A percentile compares a stretch with the other conserved stretches of the same genome.
Evolutionary conservation across 1,140 invertebrate species (phyloP).

Genomic region (Caenorhabditis briggsae): DNA sequence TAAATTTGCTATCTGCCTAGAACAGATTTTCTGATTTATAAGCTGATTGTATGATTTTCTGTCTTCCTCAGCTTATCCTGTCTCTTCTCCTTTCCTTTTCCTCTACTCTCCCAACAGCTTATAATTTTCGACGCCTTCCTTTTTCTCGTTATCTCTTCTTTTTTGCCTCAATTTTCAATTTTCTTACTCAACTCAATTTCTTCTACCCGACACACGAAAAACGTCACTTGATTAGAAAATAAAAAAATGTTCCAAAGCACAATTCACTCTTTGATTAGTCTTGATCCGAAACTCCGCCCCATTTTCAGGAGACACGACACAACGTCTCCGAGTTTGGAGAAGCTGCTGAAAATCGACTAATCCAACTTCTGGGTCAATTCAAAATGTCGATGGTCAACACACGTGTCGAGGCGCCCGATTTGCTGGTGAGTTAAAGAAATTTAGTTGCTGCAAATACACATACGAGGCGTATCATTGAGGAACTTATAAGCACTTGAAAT

Average conservation of each 20-base stretch:
- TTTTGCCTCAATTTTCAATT: neutral
- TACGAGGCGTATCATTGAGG: too few species aligned
- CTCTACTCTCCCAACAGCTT: neutral
- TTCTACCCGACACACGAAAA: neutral
- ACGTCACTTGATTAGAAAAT: neutral
- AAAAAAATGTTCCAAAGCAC: too few species aligned
- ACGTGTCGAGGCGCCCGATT: constrained; percentile 30
- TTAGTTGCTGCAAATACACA: too few species aligned
- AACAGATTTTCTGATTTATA: too few species aligned
- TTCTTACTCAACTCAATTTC: neutral
- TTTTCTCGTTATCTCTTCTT: neutral
- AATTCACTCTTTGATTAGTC: too few species aligned
- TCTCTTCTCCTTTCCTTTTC: neutral
- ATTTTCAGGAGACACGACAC: neutral
- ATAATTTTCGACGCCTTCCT: neutral
- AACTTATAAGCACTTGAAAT: too few species aligned
- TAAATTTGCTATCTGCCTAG: too few species aligned
- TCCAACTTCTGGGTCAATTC: constrained; percentile 27
- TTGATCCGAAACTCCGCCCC: too few species aligned
- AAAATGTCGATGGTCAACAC: constrained; percentile 47
- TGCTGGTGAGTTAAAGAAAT: neutral
- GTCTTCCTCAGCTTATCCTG: neutral
- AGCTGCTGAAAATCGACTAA: neutral
- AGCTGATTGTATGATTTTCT: neutral
- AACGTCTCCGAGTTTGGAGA: neutral